Evolutionary conservation across 2,113 vertebrate species (phyloP), one percentile per base, ranked within the genome.

Genomic region (Sisor rabdophorus): DNA sequence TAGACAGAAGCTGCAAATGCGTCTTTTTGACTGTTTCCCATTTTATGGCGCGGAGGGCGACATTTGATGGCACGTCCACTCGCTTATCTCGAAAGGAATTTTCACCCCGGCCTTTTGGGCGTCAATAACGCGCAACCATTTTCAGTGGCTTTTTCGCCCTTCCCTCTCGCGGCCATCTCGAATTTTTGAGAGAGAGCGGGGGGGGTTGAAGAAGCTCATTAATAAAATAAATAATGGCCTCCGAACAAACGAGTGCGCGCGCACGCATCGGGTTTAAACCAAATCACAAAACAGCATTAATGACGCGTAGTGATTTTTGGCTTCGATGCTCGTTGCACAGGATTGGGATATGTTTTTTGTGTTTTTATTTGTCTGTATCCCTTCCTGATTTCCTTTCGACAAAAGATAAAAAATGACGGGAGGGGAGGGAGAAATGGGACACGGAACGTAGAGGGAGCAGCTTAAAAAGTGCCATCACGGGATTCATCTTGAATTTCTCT

Each of bases 121-220:
- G 89, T 91, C 90, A 92, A 89, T 88, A 91, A 89, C 87, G 90
- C 87, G 89, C 90, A 91, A 91, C 91, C 90, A 91, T 92, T 92
- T 92, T 88, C 89, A 90, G 85, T 83, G 85, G 87, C 87, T 88
- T 88, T 87, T 82, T 85, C 83, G 65, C 84, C 88, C 87, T 86
- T 80, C 87, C 87, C 89, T 91, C 91, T 88, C 89, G 91, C 91
- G 89, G 91, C 91, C 91, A 92, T 91, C 90, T 91, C 91, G 91
- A 91, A 91, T 92, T 69, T 55, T 20, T 50, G 19, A 13, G 30
- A 17, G 44, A 26, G 40, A 22, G 59, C 6, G 36, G 30, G 13
- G 19, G 4, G 17, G 32, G 26, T 17, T 15, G 91, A 88, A 89
- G 80, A 81, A 82, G 67, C 87, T 86, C 88, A 85, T 89, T 91